These are phyloP conservation scores for Centroberyx gerrardi DNA, from an alignment of 2,797 vertebrate species.

Conservation along the genomic window DNA sequence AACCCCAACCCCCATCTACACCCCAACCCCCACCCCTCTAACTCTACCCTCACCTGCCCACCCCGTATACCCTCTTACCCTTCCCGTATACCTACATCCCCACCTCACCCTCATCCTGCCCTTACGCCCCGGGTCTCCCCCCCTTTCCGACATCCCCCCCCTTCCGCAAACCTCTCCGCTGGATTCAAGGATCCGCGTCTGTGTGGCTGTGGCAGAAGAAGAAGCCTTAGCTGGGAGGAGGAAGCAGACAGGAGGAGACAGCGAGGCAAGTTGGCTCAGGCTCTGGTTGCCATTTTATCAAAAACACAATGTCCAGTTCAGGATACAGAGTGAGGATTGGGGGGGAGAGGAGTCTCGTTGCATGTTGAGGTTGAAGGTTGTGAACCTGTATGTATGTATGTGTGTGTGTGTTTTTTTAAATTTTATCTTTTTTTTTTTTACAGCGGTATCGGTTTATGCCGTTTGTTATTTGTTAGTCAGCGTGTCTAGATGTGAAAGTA, in stretches of 20 bases:
- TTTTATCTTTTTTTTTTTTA: constrained; percentile 39
- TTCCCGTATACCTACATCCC: constrained; percentile 53
- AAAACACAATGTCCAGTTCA: constrained; percentile 72
- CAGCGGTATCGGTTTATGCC: constrained; percentile 31
- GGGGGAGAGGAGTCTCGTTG: constrained; percentile 68
- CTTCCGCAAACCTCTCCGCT: constrained; percentile 38
- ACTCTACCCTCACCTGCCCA: constrained; percentile 54
- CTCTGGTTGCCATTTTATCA: constrained; percentile 64
- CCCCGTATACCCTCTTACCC: constrained; percentile 41
- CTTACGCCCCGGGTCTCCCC: neutral
- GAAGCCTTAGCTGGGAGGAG: constrained; percentile 43
- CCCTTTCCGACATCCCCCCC: constrained; percentile 2
- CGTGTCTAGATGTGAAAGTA: constrained; percentile 56
- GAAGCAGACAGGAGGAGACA: constrained; percentile 34
- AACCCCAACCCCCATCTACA: constrained; percentile 39
- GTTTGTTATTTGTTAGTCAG: constrained; percentile 47
- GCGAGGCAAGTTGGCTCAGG: constrained; percentile 51
- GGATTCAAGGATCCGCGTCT: constrained; percentile 27
- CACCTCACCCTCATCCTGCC: constrained; percentile 41
- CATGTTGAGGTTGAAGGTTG: constrained; percentile 73
- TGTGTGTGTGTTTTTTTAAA: constrained; percentile 13
- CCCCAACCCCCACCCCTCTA: constrained; percentile 47
- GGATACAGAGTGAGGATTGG: constrained; percentile 62
- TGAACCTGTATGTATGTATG: constrained; percentile 55
- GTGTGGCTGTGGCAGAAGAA: constrained; percentile 10